phyloP scores from a whole-genome alignment of 2,797 vertebrate genomes.

The Malurus leucopterus region DNA sequence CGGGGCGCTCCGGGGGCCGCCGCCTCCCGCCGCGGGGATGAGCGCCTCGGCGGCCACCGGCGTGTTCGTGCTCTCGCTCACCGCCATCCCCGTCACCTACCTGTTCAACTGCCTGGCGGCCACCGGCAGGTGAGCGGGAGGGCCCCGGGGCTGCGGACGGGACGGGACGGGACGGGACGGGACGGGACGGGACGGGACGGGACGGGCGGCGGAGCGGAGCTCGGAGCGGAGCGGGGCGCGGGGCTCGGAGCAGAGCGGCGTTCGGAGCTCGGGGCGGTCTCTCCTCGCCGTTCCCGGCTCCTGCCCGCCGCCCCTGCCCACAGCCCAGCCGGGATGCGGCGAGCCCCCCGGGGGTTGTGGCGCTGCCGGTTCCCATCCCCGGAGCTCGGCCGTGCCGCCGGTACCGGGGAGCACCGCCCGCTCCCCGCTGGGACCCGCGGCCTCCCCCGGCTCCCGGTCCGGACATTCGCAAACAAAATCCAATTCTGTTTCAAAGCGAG shows the following conservation, averaged over 20 bases:
- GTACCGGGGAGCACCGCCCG: not conserved
- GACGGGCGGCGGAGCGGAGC: not conserved
- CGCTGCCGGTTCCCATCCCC: not conserved
- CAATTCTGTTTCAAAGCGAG: rapidly evolving
- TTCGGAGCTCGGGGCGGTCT: not conserved
- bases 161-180: too few species aligned
- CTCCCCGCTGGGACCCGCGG: not conserved
- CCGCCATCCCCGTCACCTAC: conserved; percentile 86
- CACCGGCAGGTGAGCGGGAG: conserved; percentile 75
- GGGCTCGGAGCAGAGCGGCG: too few species aligned
- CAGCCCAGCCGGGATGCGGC: not conserved
- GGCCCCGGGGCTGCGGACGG: not conserved
- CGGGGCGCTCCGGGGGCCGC: not conserved
- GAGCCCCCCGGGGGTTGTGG: not conserved
- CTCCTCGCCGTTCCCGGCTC: not conserved
- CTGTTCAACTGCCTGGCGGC: conserved; percentile 81
- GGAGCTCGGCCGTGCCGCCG: not conserved
- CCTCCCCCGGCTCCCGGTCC: not conserved
- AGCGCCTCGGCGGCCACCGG: conserved; percentile 87
- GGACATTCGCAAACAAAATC: rapidly evolving
- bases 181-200: too few species aligned
- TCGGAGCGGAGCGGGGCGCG: too few species aligned
- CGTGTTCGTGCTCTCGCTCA: conserved; percentile 86
- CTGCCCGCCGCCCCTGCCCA: not conserved
- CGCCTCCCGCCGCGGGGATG: conserved; percentile 69